Evolutionary conservation across 2,797 vertebrate genomes (phyloP).

Genomic region (Euphonia xanthogaster): DNA sequence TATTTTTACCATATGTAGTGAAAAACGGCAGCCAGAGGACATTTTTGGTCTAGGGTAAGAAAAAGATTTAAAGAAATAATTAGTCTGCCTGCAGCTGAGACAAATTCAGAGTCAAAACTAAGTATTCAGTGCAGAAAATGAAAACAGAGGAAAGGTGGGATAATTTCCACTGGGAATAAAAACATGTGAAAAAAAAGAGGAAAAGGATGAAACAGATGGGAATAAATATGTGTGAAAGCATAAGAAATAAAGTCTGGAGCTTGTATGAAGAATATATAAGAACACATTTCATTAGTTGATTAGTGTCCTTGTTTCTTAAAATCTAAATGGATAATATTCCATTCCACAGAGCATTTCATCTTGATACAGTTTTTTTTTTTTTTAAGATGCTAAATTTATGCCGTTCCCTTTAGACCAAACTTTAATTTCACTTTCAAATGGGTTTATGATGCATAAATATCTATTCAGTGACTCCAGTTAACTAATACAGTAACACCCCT

Average conservation of each 20-base stretch:
- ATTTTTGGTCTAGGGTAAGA: background rate
- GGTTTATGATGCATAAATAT: background rate
- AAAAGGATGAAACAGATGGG: background rate
- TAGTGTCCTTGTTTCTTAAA: background rate
- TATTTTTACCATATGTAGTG: background rate
- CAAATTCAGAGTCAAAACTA: background rate
- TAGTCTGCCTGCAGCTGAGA: background rate
- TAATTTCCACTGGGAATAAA: background rate
- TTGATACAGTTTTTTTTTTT: background rate
- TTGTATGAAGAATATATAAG: background rate
- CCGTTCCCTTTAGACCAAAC: background rate
- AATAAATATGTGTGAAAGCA: background rate
- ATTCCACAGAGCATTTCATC: background rate
- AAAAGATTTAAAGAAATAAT: background rate
- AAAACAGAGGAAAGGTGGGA: background rate
- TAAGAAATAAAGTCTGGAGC: background rate
- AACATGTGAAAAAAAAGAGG: background rate
- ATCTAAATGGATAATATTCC: background rate
- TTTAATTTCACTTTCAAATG: constrained; percentile 4
- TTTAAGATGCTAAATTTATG: background rate
- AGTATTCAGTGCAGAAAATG: background rate
- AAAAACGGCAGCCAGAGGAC: background rate
- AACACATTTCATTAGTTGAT: background rate
- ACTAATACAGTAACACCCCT: background rate
- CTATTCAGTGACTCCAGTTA: background rate